These are phyloP conservation scores for Acrocyrtus sp. DNA, from an alignment of 2,888 invertebrate genomes.

Conservation along the genomic window DNA sequence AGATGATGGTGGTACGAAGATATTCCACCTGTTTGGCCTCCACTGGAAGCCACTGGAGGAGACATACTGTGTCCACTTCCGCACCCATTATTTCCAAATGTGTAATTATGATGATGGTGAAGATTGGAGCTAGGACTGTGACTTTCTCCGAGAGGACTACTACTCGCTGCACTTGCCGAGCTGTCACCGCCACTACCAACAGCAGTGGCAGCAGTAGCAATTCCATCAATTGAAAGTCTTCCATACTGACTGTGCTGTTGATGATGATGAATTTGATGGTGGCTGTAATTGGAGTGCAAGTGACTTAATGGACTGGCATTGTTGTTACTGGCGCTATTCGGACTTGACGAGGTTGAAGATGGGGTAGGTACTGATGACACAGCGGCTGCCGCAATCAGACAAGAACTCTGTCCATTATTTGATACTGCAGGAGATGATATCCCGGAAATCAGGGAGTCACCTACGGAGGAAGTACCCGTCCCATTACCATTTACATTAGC, in stretches of 20 bases:
- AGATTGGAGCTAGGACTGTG: constrained; percentile 57
- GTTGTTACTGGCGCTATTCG: constrained; percentile 13
- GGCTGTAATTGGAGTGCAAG: constrained; percentile 33
- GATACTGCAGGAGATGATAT: not conserved
- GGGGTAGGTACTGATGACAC: constrained; percentile 33
- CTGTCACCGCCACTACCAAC: constrained; percentile 27
- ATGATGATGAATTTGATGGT: constrained; percentile 16
- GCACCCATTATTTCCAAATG: constrained; percentile 33
- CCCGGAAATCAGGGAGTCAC: no score
- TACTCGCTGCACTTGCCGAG: constrained; percentile 27
- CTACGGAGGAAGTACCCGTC: constrained; percentile 14
- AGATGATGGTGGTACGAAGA: constrained; percentile 45
- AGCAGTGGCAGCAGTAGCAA: no score
- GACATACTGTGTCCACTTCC: constrained; percentile 14
- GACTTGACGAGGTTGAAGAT: constrained; percentile 34
- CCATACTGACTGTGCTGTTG: constrained; percentile 34
- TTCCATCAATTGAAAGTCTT: constrained; percentile 32
- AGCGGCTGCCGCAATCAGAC: constrained; percentile 30
- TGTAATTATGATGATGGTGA: constrained; percentile 54
- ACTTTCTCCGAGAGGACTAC: constrained; percentile 45
- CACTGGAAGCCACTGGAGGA: constrained; percentile 10
- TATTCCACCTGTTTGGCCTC: constrained; percentile 43
- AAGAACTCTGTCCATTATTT: constrained; percentile 38
- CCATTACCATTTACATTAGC: constrained; percentile 1
- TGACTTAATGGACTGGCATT: constrained; percentile 38